Evolutionary conservation across 2,888 invertebrate species (phyloP).

Genomic region (Stictocephala bisonia): DNA sequence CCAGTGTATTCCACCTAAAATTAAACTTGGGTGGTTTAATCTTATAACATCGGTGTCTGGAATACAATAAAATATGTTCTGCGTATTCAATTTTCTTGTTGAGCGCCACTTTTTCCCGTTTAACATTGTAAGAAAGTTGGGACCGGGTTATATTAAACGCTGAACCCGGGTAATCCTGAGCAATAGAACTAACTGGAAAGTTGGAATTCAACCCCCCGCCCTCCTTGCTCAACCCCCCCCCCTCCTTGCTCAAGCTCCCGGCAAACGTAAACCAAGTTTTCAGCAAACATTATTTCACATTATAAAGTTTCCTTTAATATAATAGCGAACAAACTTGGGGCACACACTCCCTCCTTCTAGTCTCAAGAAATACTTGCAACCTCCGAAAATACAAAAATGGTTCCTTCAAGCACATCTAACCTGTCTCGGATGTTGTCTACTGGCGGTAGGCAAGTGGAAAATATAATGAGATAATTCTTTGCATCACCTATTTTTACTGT

Average conservation of each 20-base stretch:
- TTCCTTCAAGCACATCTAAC: too few species aligned
- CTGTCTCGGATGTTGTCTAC: too few species aligned
- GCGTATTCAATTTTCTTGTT: constrained; percentile 32
- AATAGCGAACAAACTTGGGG: constrained; percentile 43
- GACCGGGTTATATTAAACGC: constrained; percentile 30
- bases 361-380: too few species aligned
- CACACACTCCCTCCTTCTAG: constrained; percentile 20
- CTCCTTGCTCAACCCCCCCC: constrained; percentile 34
- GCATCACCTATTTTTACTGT: too few species aligned
- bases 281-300: constrained; percentile 51
- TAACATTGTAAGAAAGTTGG: constrained; percentile 29
- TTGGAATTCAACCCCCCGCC: constrained; percentile 14
- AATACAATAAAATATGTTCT: constrained; percentile 27
- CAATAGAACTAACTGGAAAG: constrained; percentile 26
- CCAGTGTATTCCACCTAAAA: constrained; percentile 20
- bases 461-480: too few species aligned
- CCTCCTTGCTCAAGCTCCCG: constrained; percentile 48
- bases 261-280: constrained; percentile 49
- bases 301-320: constrained; percentile 52
- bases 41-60: constrained; percentile 16
- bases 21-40: constrained; percentile 36
- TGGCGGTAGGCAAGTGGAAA: too few species aligned
- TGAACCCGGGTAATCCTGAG: constrained; percentile 24
- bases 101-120: constrained; percentile 23
- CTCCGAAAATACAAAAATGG: too few species aligned